These are phyloP conservation scores for Temnothorax rugatulus DNA, from an alignment of 2,888 invertebrate genomes.

Conservation along the genomic window DNA sequence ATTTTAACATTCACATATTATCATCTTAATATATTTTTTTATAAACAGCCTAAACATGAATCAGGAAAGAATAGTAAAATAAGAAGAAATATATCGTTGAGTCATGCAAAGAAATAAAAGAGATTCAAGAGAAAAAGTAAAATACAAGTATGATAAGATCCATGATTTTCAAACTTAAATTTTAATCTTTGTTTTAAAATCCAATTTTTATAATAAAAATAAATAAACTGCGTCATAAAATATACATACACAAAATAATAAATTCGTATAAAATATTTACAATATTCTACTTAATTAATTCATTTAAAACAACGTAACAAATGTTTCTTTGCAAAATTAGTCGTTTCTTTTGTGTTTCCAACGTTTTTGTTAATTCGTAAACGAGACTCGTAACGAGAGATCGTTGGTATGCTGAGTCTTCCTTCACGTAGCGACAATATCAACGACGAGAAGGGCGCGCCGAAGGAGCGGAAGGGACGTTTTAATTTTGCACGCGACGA, in stretches of 20 bases:
- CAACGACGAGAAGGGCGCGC: conserved; percentile 39
- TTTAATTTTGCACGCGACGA: conserved; percentile 77
- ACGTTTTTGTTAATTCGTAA: conserved; percentile 41
- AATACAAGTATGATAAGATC: not conserved
- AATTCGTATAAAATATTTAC: not conserved
- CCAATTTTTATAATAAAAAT: not conserved
- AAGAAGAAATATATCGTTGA: not conserved
- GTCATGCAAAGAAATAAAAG: not conserved
- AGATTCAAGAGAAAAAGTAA: not conserved
- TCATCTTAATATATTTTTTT: not conserved
- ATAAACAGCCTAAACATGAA: not conserved
- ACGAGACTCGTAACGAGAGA: conserved; percentile 43
- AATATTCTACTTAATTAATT: not conserved
- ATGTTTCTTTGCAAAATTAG: not conserved
- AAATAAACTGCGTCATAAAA: not conserved
- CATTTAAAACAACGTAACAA: not conserved
- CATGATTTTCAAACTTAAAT: not conserved
- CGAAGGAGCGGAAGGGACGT: conserved; percentile 59
- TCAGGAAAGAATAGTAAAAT: not conserved
- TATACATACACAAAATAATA: not conserved
- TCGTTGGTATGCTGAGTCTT: conserved; percentile 51
- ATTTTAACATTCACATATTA: conserved; percentile 1
- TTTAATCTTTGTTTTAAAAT: not conserved
- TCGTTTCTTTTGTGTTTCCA: not conserved
- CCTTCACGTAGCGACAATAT: conserved; percentile 38